A percentile compares a stretch with the other conserved stretches of the same genome.
phyloP scores from a whole-genome alignment of 1,140 invertebrate genomes.

The Scaptodrosophila lebanonensis region DNA sequence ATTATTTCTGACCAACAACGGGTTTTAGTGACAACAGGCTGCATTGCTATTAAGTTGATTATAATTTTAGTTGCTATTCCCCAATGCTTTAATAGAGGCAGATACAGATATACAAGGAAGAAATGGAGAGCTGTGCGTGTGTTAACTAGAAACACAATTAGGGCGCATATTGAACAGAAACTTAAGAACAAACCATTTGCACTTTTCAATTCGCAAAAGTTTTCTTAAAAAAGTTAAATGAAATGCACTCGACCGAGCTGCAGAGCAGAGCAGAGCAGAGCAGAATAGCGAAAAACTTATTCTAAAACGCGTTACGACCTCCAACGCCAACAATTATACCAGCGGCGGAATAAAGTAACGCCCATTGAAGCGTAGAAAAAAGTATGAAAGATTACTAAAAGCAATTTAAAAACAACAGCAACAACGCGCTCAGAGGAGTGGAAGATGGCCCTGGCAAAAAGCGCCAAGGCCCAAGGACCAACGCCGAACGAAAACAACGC shows the following conservation, averaged over 20 bases:
- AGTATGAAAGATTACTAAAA: slow-evolving; percentile 62
- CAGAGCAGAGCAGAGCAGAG: too few relatives aligned
- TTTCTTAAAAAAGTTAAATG: slow-evolving; percentile 34
- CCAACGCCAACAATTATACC: slow-evolving; percentile 28
- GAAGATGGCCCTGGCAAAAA: too few relatives aligned
- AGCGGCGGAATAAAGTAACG: slow-evolving; percentile 21
- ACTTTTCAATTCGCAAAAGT: slow-evolving; percentile 35
- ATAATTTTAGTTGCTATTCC: neutral
- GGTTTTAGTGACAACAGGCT: too few relatives aligned
- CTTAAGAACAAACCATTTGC: slow-evolving; percentile 52
- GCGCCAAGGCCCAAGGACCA: too few relatives aligned
- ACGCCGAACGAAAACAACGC: too few relatives aligned
- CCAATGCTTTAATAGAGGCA: too few relatives aligned
- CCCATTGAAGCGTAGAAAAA: slow-evolving; percentile 30
- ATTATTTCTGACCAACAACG: slow-evolving; percentile 19
- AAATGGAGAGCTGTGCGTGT: slow-evolving; percentile 29
- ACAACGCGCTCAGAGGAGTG: neutral
- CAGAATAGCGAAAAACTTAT: neutral
- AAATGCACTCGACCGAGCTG: too few relatives aligned
- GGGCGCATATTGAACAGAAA: slow-evolving; percentile 22
- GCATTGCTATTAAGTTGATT: too few relatives aligned
- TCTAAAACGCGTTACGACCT: slow-evolving; percentile 19
- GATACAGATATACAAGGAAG: too few relatives aligned
- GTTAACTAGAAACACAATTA: slow-evolving; percentile 46
- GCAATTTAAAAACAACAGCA: slow-evolving; percentile 61